Percentiles rank a stretch among this genome's conserved stretches.
phyloP scores from a whole-genome alignment of 2,113 vertebrate species.

The Ahaetulla prasina region DNA sequence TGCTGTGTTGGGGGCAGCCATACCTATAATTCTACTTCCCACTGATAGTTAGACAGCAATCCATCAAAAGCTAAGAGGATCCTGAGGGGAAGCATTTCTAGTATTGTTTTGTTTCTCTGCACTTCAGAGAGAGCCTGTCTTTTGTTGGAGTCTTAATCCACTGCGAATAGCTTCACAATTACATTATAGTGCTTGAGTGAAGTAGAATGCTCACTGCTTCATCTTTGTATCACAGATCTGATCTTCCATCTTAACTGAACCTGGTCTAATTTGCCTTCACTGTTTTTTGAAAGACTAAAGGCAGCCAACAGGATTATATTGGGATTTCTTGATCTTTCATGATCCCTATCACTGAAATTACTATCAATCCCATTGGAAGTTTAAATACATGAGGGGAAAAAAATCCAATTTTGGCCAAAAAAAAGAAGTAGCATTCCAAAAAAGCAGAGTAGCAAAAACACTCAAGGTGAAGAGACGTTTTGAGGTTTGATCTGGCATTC shows the following conservation, averaged over 20 bases:
- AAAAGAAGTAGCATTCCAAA: neutral
- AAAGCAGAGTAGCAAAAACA: neutral
- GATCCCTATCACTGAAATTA: neutral
- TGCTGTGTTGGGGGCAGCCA: neutral
- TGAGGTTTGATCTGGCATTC: neutral
- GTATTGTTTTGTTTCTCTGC: neutral
- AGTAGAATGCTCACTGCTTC: neutral
- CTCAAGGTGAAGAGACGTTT: neutral
- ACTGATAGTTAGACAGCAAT: neutral
- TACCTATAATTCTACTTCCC: neutral
- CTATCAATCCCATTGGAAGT: neutral
- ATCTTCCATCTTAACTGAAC: neutral
- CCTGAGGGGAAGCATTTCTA: neutral
- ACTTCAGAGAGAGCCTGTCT: neutral
- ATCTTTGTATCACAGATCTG: neutral
- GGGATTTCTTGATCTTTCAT: neutral
- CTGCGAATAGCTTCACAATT: neutral
- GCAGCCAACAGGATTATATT: neutral
- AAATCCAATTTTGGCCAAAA: neutral
- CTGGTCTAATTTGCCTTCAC: neutral
- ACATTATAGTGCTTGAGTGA: neutral
- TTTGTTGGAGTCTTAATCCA: neutral
- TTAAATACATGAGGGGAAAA: neutral
- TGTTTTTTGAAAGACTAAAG: neutral
- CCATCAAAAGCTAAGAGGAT: neutral